These are phyloP conservation scores for Diaprepes abbreviatus DNA, from an alignment of 2,888 invertebrate genomes.

Conservation along the genomic window DNA sequence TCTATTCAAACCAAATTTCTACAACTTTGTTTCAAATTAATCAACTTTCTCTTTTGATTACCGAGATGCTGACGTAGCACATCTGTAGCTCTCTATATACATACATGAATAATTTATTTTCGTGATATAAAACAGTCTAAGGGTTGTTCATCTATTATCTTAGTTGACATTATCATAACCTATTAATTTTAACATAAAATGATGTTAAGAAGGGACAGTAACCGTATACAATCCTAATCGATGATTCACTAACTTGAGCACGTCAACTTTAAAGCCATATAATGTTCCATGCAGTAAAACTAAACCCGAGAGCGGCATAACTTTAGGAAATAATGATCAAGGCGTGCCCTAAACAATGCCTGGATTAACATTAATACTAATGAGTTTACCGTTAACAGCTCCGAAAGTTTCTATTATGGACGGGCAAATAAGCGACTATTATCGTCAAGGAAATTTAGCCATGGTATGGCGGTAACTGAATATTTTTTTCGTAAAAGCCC, in stretches of 20 bases:
- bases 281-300: constrained; percentile 4
- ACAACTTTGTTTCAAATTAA: no score
- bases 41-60: no score
- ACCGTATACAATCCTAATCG: constrained; percentile 1
- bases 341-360: constrained; percentile 34
- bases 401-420: constrained; percentile 36
- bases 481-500: constrained; percentile 5
- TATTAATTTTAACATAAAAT: background rate
- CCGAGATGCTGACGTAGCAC: no score
- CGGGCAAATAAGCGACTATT: constrained; percentile 32
- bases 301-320: constrained; percentile 15
- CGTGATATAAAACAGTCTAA: no score
- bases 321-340: constrained; percentile 34
- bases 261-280: constrained; percentile 8
- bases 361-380: constrained; percentile 42
- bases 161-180: background rate
- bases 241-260: background rate
- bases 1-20: no score
- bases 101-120: no score
- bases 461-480: constrained; percentile 16
- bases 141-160: no score
- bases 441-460: constrained; percentile 30
- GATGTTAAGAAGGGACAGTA: background rate
- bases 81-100: no score
- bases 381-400: constrained; percentile 44